These are phyloP conservation scores for Macroglossus sobrinus DNA, from an alignment of 2,113 vertebrate genomes.

Conservation along the genomic window DNA sequence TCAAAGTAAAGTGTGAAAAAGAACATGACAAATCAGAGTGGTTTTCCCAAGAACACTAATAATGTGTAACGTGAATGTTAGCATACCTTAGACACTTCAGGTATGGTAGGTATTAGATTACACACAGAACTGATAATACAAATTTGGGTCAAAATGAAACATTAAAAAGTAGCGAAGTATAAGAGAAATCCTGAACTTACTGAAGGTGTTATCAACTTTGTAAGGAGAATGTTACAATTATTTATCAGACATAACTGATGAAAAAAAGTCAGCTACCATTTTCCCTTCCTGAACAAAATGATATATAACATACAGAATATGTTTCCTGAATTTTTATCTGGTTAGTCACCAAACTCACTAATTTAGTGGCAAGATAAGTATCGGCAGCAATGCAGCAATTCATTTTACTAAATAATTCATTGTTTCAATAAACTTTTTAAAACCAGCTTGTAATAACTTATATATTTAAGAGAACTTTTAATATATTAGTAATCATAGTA, in stretches of 20 bases:
- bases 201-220: background rate
- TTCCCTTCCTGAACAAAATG: background rate
- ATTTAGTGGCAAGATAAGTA: background rate
- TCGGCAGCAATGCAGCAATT: background rate
- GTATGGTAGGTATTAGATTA: background rate
- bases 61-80: background rate
- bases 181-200: background rate
- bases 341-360: background rate
- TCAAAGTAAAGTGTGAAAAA: constrained; percentile 21
- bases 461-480: background rate
- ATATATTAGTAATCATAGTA: background rate
- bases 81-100: background rate
- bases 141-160: background rate
- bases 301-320: background rate
- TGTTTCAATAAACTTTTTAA: background rate
- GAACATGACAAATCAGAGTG: background rate
- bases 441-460: background rate
- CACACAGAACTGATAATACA: background rate
- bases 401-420: background rate
- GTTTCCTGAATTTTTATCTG: background rate
- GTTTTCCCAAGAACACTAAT: background rate
- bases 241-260: background rate
- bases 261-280: background rate
- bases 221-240: background rate
- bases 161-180: background rate